Base-by-base conservation (phyloP, 2,888 invertebrate genomes). In the Limnephilus marmoratus region DNA sequence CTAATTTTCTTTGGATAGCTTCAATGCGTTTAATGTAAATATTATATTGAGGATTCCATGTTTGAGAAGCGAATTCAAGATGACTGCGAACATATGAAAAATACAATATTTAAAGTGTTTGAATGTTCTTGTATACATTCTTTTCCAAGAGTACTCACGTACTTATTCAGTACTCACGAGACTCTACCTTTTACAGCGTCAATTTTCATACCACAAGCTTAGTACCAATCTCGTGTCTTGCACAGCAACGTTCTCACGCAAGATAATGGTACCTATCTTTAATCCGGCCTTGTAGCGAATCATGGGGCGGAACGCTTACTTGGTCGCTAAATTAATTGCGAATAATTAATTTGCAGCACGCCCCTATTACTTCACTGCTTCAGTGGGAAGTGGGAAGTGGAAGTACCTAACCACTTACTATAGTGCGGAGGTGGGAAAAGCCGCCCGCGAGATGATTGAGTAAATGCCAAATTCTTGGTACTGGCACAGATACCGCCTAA, bases 341-440 rank as follows among this genome's bases (percentile, higher is more conserved):
- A 91, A 92, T 92, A 93, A 93, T 92, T 93, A 93, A 93, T 93
- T 91, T 91, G 90, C 81, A 90, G 91, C 92, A 92, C 88, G 86
- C 93, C 91, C 89, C 90, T 81, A 31, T 81, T 68, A 68, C 68
- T 68, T 68, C 92, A 86, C 68, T 85, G 53, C n/a, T n/a, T 80
- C 37, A 37, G 91, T 81, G 91, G 80, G 91, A 93, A 87, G 15
- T 49, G 49, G 49, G 3, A 49, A 49, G 49, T 13, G 49, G 15
- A 49, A 49, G 49, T 13, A 2, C n/a, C 24, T n/a, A 18, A 15
- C 53, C 15, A 18, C 53, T 91, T 91, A 91, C 87, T 91, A 89
- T 90, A 90, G 92, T 90, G 68, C n/a, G 68, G 68, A n/a, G 68
- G 68, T 24, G 68, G 68, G 68, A 68, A 24, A 90, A 81, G 87